These are phyloP conservation scores for Leptatherina wallacei DNA, from an alignment of 2,797 vertebrate genomes.

Conservation along the genomic window DNA sequence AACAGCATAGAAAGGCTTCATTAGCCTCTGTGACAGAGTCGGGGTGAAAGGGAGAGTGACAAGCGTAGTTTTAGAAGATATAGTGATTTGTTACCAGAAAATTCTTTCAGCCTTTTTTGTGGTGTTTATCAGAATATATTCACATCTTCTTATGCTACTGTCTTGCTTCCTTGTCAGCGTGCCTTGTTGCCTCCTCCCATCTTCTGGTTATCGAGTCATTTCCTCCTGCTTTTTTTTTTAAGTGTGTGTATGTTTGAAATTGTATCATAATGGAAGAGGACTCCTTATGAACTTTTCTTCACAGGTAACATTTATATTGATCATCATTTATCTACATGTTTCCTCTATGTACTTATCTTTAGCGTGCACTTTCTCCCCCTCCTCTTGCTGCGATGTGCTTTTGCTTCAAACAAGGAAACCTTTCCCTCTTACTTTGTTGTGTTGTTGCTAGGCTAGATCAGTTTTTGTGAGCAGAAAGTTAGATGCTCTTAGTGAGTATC, in stretches of 20 bases:
- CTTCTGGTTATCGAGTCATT: constrained; percentile 42
- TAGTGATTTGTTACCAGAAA: constrained; percentile 50
- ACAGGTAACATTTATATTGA: constrained; percentile 63
- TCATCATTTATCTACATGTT: background rate
- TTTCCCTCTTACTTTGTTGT: constrained; percentile 10
- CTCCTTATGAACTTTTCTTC: constrained; percentile 35
- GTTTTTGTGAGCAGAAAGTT: background rate
- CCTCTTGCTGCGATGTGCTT: constrained; percentile 3
- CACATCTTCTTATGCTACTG: constrained; percentile 33
- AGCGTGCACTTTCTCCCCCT: background rate
- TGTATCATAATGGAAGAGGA: constrained; percentile 46
- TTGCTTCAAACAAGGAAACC: constrained; percentile 47
- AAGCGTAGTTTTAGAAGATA: constrained; percentile 10
- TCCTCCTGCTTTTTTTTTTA: constrained; percentile 48
- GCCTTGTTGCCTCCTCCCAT: constrained; percentile 53
- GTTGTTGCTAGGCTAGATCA: background rate
- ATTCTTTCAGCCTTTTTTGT: constrained; percentile 18
- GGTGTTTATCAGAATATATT: constrained; percentile 14
- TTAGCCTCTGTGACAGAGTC: constrained; percentile 1
- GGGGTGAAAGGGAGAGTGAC: constrained; percentile 12
- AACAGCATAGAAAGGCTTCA: constrained; percentile 29
- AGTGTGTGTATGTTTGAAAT: constrained; percentile 15
- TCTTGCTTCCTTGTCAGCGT: constrained; percentile 57
- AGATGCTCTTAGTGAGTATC: background rate
- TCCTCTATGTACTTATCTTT: constrained; percentile 11